Evolutionary conservation across 2,888 invertebrate genomes (phyloP).

Genomic region (Drosophila leonis): DNA sequence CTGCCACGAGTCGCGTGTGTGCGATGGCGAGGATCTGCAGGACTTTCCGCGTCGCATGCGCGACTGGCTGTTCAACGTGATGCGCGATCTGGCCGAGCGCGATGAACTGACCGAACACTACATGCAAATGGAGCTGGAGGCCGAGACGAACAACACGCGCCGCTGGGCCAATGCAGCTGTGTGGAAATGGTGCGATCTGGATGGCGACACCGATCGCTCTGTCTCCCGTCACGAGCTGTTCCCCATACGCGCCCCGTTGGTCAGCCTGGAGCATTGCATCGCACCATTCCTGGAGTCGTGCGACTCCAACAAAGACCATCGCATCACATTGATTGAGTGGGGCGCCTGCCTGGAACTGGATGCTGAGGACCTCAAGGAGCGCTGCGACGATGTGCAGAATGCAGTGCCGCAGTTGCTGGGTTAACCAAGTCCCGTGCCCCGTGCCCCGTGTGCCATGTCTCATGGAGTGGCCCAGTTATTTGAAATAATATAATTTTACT

Average conservation of each 20-base stretch:
- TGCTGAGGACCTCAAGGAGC: conserved; percentile 92
- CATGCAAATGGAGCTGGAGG: conserved; percentile 94
- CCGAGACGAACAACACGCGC: conserved; percentile 93
- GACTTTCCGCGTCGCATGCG: conserved; percentile 99
- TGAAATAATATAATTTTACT: conserved; percentile 30
- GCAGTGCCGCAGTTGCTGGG: conserved; percentile 83
- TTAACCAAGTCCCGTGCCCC: conserved; percentile 40
- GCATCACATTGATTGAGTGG: conserved; percentile 97
- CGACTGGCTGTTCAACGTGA: conserved; percentile 99
- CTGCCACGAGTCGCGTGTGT: conserved; percentile 92
- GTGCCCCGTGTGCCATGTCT: not conserved
- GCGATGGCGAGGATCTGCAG: conserved; percentile 91
- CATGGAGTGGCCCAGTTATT: conserved; percentile 6
- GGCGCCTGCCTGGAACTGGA: conserved; percentile 94
- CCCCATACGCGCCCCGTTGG: conserved; percentile 97
- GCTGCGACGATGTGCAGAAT: conserved; percentile 91
- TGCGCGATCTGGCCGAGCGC: conserved; percentile 96
- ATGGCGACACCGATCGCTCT: conserved; percentile 95
- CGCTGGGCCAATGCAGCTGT: conserved; percentile 97
- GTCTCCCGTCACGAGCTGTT: conserved; percentile 98
- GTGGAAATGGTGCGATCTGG: conserved; percentile 99
- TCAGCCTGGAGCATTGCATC: conserved; percentile 98
- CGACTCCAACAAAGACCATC: conserved; percentile 95
- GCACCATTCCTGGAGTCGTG: conserved; percentile 97
- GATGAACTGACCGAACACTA: conserved; percentile 93